Base-by-base conservation (phyloP, 1,140 invertebrate species). In the Campoletis sonorensis region DNA sequence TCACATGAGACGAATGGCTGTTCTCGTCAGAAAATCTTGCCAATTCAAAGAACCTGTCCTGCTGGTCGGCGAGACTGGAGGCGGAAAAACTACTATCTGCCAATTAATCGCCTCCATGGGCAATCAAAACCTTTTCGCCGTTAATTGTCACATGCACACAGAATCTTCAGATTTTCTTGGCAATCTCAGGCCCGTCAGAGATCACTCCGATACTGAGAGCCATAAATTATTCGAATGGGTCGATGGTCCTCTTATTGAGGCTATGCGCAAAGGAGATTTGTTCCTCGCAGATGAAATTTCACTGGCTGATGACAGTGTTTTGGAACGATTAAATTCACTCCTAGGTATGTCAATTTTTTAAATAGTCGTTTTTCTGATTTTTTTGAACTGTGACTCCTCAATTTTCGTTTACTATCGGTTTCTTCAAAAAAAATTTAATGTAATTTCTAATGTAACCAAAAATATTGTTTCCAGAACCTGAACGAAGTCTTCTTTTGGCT, bases 281-380 rank as follows among this genome's bases (percentile, higher is more conserved):
- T 98, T 99, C 87, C 93, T 99, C 33, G 97, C 98, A 0, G 99
- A 99, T 93, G 99, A 99, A 95, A 99, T 99, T 85, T 99, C 99
- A 4, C 92, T 99, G 54, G 99, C 99, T 0, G 98, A 99, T 90
- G 99, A 99, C 87, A 99, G 98, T 85, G 99, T 99, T 10, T 92
- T 99, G 64, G 99, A 99, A 92, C 93, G 99, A 88, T 91, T 99
- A 18, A 99, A 99, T 93, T 99, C 98, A 26, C 94, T 99, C 45
- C 91, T 99, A 73, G 93, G 93, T 93, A 87, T 79, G 79, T 84
- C 5, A 21, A 30, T 70, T 27, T 33, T 70, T 4, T n/a, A n/a
- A n/a, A n/a, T n/a, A n/a, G n/a, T n/a, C n/a, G n/a, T n/a, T n/a
- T n/a, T n/a, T n/a, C n/a, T n/a, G n/a, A n/a, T n/a, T n/a, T n/a